Conservation (phyloP, 2,888 invertebrate species). For the Drosophila parthenogenetica region DNA sequence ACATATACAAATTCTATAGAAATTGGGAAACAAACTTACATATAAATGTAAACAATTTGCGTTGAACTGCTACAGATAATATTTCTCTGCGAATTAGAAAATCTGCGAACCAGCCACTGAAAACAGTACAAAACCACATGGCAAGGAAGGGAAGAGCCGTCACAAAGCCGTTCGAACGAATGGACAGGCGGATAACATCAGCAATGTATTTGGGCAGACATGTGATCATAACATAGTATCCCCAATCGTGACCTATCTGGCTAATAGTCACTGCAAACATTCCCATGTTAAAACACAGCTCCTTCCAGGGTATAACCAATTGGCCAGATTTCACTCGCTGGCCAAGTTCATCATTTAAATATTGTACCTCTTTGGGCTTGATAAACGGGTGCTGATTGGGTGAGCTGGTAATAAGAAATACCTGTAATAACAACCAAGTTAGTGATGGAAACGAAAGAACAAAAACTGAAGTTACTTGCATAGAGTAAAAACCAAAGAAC, state of each 20-base stretch:
- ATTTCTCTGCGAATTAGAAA: slow-evolving; percentile 87
- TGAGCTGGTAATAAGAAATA: slow-evolving; percentile 87
- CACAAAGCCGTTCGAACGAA: slow-evolving; percentile 86
- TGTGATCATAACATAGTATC: slow-evolving; percentile 87
- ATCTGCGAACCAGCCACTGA: slow-evolving; percentile 88
- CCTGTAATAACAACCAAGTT: slow-evolving; percentile 67
- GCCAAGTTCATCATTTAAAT: slow-evolving; percentile 87
- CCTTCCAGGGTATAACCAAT: slow-evolving; percentile 88
- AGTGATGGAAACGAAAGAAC: background rate
- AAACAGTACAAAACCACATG: slow-evolving; percentile 87
- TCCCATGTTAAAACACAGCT: slow-evolving; percentile 88
- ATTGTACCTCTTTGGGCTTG: slow-evolving; percentile 88
- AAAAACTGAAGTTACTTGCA: slow-evolving; percentile 82
- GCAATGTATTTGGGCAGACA: slow-evolving; percentile 88
- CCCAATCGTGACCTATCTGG: slow-evolving; percentile 88
- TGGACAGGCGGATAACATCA: slow-evolving; percentile 86
- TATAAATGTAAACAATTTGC: slow-evolving; percentile 88
- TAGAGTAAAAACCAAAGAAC: slow-evolving; percentile 89
- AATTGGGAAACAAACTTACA: slow-evolving; percentile 83
- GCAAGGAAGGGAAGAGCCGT: slow-evolving; percentile 87
- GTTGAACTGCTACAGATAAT: slow-evolving; percentile 86
- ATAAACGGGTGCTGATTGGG: slow-evolving; percentile 89
- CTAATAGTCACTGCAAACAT: slow-evolving; percentile 89
- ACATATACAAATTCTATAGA: background rate
- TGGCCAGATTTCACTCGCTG: slow-evolving; percentile 84